A percentile compares a stretch with the other conserved stretches of the same genome.
Conservation (phyloP, 2,888 invertebrate species). For the Melinopterus prodromus region DNA sequence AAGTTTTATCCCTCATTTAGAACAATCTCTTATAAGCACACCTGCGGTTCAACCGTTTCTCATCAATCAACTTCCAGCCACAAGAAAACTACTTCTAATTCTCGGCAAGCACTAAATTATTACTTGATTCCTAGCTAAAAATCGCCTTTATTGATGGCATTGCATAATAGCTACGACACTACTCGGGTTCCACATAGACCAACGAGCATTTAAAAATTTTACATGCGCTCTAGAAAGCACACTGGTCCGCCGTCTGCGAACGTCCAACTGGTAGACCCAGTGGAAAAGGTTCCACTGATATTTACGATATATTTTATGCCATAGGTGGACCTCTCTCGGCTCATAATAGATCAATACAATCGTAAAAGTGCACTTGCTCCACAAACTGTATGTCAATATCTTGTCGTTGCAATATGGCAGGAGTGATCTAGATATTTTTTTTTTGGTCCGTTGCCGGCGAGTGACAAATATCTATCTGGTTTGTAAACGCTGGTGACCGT, state of each 20-base stretch:
- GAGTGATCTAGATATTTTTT: background rate
- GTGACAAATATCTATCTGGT: background rate
- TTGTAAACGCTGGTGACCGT: background rate
- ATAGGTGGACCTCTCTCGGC: background rate
- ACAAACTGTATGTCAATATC: background rate
- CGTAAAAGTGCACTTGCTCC: constrained; percentile 4
- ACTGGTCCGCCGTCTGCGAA: background rate
- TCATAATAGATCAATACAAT: background rate
- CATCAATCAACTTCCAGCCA: background rate
- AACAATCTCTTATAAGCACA: background rate
- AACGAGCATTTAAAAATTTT: background rate
- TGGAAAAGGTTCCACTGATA: background rate
- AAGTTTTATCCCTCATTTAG: background rate
- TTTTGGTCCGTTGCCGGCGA: background rate
- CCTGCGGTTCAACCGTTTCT: background rate
- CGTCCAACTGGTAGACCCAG: background rate
- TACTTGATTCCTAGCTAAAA: background rate
- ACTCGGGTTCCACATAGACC: background rate
- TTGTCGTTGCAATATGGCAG: background rate
- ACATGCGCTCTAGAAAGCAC: background rate
- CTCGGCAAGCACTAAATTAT: background rate
- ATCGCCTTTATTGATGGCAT: background rate
- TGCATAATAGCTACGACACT: background rate
- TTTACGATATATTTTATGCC: background rate
- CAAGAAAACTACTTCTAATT: background rate